Percentiles rank a stretch among this genome's conserved stretches.
Evolutionary conservation across 2,797 vertebrate genomes (phyloP).

Genomic region (Acanthurus leucopareius): DNA sequence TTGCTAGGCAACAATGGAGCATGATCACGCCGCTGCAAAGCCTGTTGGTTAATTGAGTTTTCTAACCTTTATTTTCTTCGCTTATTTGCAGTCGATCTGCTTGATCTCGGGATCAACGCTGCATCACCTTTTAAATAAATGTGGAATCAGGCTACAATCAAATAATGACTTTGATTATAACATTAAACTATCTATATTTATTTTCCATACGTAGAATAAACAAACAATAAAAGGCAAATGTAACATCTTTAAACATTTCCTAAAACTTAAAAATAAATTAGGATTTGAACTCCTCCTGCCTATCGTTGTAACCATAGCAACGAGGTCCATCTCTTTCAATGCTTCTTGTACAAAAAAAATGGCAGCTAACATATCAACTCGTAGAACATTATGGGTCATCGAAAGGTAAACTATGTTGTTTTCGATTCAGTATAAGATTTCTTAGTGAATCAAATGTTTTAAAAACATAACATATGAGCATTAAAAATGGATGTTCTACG

Average conservation of each 20-base stretch:
- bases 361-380: neutral
- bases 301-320: neutral
- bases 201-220: neutral
- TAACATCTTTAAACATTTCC: no score
- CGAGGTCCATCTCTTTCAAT: constrained; percentile 35
- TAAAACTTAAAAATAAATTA: no score
- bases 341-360: constrained; percentile 39
- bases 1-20: constrained; percentile 58
- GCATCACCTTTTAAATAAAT: neutral
- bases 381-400: no score
- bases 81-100: accelerated
- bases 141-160: neutral
- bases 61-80: accelerated
- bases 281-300: neutral
- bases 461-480: neutral
- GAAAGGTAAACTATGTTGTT: neutral
- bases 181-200: neutral
- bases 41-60: constrained; percentile 6
- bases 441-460: accelerated
- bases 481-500: neutral
- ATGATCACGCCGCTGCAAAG: constrained; percentile 1
- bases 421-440: neutral
- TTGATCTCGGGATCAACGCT: neutral
- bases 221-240: no score
- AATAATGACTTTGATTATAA: no score